Percentiles rank a stretch among this genome's conserved stretches.
These are phyloP conservation scores for Poicephalus meyeri DNA, from an alignment of 2,113 vertebrate species.

Conservation along the genomic window DNA sequence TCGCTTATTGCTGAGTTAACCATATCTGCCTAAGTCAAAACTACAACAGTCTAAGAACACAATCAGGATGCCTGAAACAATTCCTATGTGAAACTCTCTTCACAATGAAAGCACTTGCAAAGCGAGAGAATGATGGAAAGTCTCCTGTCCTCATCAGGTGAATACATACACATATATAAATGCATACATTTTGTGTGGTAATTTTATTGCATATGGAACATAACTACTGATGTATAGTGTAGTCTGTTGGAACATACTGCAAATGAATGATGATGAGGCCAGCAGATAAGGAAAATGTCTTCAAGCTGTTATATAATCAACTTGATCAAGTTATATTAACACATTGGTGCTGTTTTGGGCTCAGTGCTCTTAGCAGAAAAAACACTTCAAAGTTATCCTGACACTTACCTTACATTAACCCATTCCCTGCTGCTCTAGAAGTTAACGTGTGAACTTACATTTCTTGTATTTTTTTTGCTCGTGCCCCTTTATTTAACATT, in stretches of 20 bases:
- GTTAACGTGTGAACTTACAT: neutral
- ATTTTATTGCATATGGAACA: constrained; percentile 37
- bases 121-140: neutral
- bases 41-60: neutral
- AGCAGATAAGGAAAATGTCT: constrained; percentile 4
- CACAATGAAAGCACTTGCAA: neutral
- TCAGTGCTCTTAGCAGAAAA: constrained; percentile 27
- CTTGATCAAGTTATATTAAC: constrained; percentile 61
- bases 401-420: constrained; percentile 9
- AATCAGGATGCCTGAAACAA: neutral
- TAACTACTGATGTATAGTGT: constrained; percentile 38
- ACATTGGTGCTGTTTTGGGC: neutral
- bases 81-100: neutral
- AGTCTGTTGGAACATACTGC: constrained; percentile 28
- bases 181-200: constrained; percentile 9
- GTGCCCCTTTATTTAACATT: neutral
- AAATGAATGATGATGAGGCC: constrained; percentile 59
- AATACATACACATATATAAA: neutral
- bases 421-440: neutral
- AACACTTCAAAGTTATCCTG: constrained; percentile 29
- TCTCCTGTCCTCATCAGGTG: neutral
- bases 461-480: neutral
- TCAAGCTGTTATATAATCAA: constrained; percentile 36
- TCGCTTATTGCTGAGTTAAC: neutral
- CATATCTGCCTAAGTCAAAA: neutral